Evolutionary conservation across 2,113 vertebrate species (phyloP).

Genomic region (Mirza zaza): DNA sequence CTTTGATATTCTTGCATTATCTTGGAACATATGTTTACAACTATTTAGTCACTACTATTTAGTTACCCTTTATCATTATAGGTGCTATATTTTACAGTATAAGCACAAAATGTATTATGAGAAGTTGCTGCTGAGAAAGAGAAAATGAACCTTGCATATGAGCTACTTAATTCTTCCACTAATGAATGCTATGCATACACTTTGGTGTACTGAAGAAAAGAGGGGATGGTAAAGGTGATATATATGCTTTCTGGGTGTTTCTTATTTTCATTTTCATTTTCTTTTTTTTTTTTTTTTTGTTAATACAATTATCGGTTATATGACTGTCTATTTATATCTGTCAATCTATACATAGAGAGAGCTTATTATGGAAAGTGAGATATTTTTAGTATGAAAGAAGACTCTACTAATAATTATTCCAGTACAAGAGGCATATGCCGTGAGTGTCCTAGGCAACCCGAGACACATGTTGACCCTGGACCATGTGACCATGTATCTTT

Average conservation of each 20-base stretch:
- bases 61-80: constrained; percentile 22
- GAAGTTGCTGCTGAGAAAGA: constrained; percentile 20
- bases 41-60: not conserved
- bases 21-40: not conserved
- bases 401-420: not conserved
- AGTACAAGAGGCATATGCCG: not conserved
- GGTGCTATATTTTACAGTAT: not conserved
- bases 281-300: not conserved
- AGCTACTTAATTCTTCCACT: not conserved
- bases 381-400: not conserved
- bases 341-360: too few relatives aligned
- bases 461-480: too few relatives aligned
- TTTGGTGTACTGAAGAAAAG: not conserved
- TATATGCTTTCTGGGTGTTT: not conserved
- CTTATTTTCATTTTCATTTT: not conserved
- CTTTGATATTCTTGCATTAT: not conserved
- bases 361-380: not conserved
- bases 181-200: not conserved
- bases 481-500: too few relatives aligned
- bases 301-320: not conserved
- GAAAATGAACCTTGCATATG: not conserved
- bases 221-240: not conserved
- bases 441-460: too few relatives aligned
- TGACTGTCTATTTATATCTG: too few relatives aligned
- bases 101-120: not conserved